Evolutionary conservation across 2,113 vertebrate genomes (phyloP).

Genomic region (Axis porcinus): DNA sequence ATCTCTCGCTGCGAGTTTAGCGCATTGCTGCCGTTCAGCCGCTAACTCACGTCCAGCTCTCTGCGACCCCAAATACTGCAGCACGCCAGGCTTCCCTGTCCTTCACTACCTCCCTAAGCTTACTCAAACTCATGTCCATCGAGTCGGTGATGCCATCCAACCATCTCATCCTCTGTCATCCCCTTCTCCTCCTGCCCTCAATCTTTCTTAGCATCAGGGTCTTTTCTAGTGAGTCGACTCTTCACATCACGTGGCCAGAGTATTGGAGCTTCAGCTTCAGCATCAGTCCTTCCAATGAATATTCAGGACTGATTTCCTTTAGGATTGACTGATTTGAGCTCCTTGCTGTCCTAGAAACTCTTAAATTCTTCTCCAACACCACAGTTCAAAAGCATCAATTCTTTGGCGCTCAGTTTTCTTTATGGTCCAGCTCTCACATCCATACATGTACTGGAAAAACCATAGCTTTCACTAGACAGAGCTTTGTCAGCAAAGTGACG

Average conservation of each 20-base stretch:
- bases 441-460: neutral
- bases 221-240: neutral
- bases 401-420: neutral
- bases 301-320: neutral
- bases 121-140: neutral
- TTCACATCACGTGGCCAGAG: neutral
- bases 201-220: neutral
- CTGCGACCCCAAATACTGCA: neutral
- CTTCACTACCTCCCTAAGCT: neutral
- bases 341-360: neutral
- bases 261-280: neutral
- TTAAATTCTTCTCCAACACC: neutral
- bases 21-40: rapidly evolving
- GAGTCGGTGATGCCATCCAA: neutral
- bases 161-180: neutral
- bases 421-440: neutral
- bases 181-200: neutral
- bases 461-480: neutral
- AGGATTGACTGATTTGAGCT: neutral
- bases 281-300: neutral
- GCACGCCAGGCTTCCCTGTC: neutral
- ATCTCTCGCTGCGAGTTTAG: neutral
- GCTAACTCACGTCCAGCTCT: neutral
- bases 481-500: neutral
- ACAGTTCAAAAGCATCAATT: neutral